phyloP scores from a whole-genome alignment of 2,888 invertebrate genomes.

The Spisula solida region DNA sequence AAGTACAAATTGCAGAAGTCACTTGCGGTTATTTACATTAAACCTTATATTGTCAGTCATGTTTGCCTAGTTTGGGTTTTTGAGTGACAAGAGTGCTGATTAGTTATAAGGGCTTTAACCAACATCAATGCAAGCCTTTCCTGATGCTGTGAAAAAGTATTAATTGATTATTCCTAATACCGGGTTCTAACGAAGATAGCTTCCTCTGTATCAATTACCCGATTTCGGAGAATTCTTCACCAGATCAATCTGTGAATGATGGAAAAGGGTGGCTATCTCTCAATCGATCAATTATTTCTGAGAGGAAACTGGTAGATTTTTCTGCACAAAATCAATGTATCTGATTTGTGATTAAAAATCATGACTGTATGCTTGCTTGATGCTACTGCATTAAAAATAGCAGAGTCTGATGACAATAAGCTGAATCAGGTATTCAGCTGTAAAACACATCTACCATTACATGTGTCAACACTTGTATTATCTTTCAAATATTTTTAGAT shows the following conservation, averaged over 20 bases:
- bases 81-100: slow-evolving; percentile 19
- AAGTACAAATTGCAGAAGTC: too few relatives aligned
- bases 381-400: not conserved
- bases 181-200: slow-evolving; percentile 42
- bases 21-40: not conserved
- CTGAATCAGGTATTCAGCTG: slow-evolving; percentile 3
- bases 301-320: slow-evolving; percentile 20
- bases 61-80: not conserved
- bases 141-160: slow-evolving; percentile 27
- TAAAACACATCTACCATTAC: not conserved
- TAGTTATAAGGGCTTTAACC: slow-evolving; percentile 25
- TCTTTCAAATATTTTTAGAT: not conserved
- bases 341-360: slow-evolving; percentile 28
- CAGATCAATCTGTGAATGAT: slow-evolving; percentile 43
- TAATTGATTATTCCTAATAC: slow-evolving; percentile 46
- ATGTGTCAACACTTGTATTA: not conserved
- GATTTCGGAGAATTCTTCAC: slow-evolving; percentile 38
- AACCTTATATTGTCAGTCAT: not conserved
- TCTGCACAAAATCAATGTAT: slow-evolving; percentile 24
- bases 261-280: slow-evolving; percentile 33
- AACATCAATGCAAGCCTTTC: slow-evolving; percentile 18
- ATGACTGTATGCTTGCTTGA: not conserved
- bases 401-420: not conserved
- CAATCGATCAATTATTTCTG: slow-evolving; percentile 44
- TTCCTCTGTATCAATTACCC: slow-evolving; percentile 43